These are phyloP conservation scores for Rhabdornis inornatus DNA, from an alignment of 2,113 vertebrate species.

Conservation along the genomic window DNA sequence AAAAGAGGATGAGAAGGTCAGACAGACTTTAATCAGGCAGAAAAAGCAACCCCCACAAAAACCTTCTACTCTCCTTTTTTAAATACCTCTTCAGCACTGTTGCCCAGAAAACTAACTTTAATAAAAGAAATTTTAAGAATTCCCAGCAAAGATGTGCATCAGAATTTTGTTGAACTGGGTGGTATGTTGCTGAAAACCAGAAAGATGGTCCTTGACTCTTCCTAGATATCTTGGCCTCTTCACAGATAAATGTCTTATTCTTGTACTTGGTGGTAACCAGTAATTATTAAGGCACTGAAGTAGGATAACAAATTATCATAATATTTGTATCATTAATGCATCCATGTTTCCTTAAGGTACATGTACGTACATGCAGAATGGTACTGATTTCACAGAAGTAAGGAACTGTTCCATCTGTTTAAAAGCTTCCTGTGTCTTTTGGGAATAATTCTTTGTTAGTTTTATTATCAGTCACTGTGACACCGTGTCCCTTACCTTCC, in stretches of 20 bases:
- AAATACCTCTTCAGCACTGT: neutral
- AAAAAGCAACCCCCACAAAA: neutral
- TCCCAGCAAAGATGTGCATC: neutral
- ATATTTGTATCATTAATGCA: neutral
- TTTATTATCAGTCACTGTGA: neutral
- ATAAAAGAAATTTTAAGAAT: neutral
- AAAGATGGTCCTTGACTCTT: neutral
- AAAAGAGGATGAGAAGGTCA: neutral
- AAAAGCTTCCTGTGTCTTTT: neutral
- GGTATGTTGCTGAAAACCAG: neutral
- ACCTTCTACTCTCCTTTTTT: neutral
- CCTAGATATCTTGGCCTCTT: neutral
- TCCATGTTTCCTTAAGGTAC: neutral
- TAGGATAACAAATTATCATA: neutral
- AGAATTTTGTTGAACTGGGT: neutral
- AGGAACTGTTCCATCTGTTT: neutral
- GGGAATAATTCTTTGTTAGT: neutral
- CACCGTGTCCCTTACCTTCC: neutral
- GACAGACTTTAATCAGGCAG: neutral
- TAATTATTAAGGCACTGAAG: neutral
- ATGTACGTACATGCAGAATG: neutral
- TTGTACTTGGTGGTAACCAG: neutral
- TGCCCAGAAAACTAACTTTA: neutral
- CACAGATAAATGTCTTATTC: neutral
- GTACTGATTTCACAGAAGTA: neutral